A percentile compares a stretch with the other conserved stretches of the same genome.
Conservation (phyloP, 2,888 invertebrate species). For the Napeogenes sylphis region DNA sequence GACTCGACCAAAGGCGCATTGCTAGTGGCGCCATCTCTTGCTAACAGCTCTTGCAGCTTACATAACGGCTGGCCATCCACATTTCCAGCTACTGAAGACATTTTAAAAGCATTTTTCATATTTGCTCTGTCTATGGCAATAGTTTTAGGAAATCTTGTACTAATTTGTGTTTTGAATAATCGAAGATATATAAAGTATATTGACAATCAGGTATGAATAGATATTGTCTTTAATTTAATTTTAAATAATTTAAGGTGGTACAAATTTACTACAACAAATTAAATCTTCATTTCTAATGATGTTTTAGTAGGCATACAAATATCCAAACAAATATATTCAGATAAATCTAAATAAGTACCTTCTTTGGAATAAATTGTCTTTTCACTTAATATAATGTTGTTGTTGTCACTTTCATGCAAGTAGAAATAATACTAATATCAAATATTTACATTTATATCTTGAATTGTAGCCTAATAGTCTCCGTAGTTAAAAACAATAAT, state of each 20-base stretch:
- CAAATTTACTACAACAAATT: no score
- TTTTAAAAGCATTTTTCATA: conserved; percentile 86
- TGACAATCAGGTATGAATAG: conserved; percentile 85
- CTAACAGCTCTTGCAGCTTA: conserved; percentile 90
- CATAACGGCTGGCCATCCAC: conserved; percentile 82
- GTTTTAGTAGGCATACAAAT: no score
- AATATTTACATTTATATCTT: no score
- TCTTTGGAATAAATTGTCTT: no score
- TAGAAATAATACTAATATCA: no score
- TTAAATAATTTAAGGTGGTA: neutral
- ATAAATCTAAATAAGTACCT: neutral
- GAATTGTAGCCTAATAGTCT: no score
- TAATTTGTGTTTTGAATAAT: conserved; percentile 90
- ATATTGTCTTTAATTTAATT: conserved; percentile 12
- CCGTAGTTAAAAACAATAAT: no score
- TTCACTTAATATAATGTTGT: no score
- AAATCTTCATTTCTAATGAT: no score
- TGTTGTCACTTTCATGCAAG: no score
- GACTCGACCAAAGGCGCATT: conserved; percentile 83
- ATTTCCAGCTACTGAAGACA: conserved; percentile 82
- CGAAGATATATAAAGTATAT: conserved; percentile 90
- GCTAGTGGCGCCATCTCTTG: conserved; percentile 87
- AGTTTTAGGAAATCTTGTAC: conserved; percentile 86
- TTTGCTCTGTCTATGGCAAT: conserved; percentile 87
- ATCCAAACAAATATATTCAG: neutral